Percentiles rank a stretch among this genome's conserved stretches.
These are phyloP conservation scores for Zaprionus davidi DNA, from an alignment of 1,140 invertebrate species.

Conservation along the genomic window DNA sequence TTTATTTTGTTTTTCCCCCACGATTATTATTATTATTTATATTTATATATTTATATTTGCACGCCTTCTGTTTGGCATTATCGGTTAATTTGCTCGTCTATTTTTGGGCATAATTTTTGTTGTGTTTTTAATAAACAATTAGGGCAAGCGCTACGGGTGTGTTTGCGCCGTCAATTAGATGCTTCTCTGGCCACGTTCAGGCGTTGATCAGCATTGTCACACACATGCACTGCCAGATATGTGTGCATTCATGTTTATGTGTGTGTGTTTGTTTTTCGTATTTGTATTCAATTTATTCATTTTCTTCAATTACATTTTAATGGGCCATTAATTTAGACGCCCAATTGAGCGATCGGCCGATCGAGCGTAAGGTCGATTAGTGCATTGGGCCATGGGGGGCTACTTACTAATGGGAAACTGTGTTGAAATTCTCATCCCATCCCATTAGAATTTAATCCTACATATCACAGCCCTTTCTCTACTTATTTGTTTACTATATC, in stretches of 20 bases:
- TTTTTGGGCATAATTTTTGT: slow-evolving; percentile 69
- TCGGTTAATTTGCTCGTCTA: slow-evolving; percentile 49
- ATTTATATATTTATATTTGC: slow-evolving; percentile 24
- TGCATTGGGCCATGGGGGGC: not conserved
- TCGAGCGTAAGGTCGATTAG: slow-evolving; percentile 27
- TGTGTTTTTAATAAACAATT: slow-evolving; percentile 69
- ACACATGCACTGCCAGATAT: not conserved
- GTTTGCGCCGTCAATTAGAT: slow-evolving; percentile 61
- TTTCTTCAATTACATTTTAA: slow-evolving; percentile 65
- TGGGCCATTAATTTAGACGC: slow-evolving; percentile 59
- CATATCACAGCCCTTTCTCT: not conserved
- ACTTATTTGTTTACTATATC: not conserved
- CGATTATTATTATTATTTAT: slow-evolving; percentile 6
- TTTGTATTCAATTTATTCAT: slow-evolving; percentile 56
- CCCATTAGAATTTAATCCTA: not conserved
- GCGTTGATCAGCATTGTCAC: slow-evolving; percentile 30
- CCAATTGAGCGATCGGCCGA: slow-evolving; percentile 54
- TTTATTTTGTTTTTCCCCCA: slow-evolving; percentile 1
- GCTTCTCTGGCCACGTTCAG: slow-evolving; percentile 17
- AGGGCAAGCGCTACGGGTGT: slow-evolving; percentile 25
- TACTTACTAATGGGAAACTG: not conserved
- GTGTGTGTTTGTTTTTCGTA: slow-evolving; percentile 4
- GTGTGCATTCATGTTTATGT: not conserved
- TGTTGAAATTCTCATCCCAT: not conserved
- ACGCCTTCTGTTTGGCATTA: slow-evolving; percentile 49